Evolutionary conservation across 1,140 invertebrate species (phyloP), one percentile per base, ranked within the genome.

Genomic region (Fragariocoptes setiger): DNA sequence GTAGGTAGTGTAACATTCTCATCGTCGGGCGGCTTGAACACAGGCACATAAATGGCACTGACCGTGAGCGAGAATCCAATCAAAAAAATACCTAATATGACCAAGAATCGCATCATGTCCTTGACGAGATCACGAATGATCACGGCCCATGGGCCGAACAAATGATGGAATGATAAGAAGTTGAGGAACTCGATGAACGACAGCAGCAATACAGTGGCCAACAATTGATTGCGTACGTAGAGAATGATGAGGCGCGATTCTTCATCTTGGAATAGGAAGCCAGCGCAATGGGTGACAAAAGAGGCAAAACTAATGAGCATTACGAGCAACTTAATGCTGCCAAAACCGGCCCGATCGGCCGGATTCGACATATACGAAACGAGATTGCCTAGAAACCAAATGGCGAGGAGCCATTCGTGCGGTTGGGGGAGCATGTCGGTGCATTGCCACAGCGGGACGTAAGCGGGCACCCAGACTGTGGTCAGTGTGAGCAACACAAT

Each of bases 11-110:
- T 31, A 12, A 42, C 40, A 42, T 48, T 49, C 37, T 45, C 39
- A 37, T 47, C 45, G 20, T 44, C 45, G 37, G 39, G 44, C 19
- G 48, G 46, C 39, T 41, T 35, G 41, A 54, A 52, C 17, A 55
- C 49, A 37, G 53, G 52, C 22, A 53, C 52, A 42, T 53, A 53
- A 37, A 55, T 49, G 22, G 54, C 51, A 43, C 50, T 53, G 37
- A 99, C 76, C 51, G 90, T 79, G 69, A 95, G 79, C 1, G 88
- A 92, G 56, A 99, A 99, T 37, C 90, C 90, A 54, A 88, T 76
- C 46, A 97, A 78, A 60, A 97, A 99, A 56, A 97, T 90, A 14
- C 77, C 72, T 51, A 97, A 61, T 5, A 99, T 88, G 18, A 88
- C 86, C 42, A 97, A 64, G 60, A 99, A 97, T 47, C 86, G 65